Base-by-base conservation (phyloP, 2,797 vertebrate genomes). In the Phrynocephalus forsythii region DNA sequence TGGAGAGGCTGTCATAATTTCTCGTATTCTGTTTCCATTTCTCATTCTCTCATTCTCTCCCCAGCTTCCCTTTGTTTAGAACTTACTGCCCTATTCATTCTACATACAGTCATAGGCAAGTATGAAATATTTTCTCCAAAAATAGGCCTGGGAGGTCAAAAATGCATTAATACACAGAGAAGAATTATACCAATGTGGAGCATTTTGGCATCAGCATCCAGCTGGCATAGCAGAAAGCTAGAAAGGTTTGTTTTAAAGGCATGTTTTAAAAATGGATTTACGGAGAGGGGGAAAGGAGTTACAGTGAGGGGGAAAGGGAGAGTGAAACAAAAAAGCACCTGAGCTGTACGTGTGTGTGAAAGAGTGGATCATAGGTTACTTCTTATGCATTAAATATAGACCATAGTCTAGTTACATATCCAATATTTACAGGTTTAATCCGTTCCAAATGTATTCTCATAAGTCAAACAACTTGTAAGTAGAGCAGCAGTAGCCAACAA, bases 121-220 rank as follows among this genome's bases (percentile, higher is more conserved):
- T 88, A 26, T 86, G 82, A 95, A 93, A 90, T 73, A 66, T 24
- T 22, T 52, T 92, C 91, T 91, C 83, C 85, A 90, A 93, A 84
- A 94, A 94, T 87, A 89, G 92, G 88, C 83, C 87, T 86, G 91
- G 84, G 91, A 94, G 83, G 84, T 90, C 92, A 85, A 85, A 90
- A 85, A 79, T 73, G 72, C 69, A 33, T 83, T 91, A 82, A 91
- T 0, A 91, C 56, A 73, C 33, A 88, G 48, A 82, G 85, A 92
- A 83, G 92, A 90, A 3, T 24, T 60, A 83, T 28, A 66, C 86
- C 79, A 87, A 72, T 72, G 79, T 90, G 79, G 93, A 90, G 89
- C 91, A 91, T 90, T 90, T 86, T 86, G 85, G 80, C 86, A 82
- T 92, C 82, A 90, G 44, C 86, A 87, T 85, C 89, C 90, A 92